These are phyloP conservation scores for Echinometra lucunter DNA, from an alignment of 53 echinoderm and acorn worm genomes.

Conservation along the genomic window DNA sequence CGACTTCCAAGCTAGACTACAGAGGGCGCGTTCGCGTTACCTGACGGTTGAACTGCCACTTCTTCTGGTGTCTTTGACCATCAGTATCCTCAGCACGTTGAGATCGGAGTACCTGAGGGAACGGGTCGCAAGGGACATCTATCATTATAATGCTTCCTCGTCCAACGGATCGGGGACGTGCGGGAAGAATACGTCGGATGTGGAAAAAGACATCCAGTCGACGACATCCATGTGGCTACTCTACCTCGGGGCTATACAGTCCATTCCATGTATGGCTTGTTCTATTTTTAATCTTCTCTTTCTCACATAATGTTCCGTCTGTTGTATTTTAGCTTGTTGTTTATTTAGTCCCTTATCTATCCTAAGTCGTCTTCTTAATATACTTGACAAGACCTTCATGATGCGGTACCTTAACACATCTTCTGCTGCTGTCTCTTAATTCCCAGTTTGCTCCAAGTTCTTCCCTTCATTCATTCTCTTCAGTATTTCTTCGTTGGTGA, in stretches of 20 bases:
- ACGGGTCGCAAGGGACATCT: slow-evolving; percentile 19
- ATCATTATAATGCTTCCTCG: neutral
- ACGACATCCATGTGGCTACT: slow-evolving; percentile 25
- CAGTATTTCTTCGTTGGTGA: too few species aligned
- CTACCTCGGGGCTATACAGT: neutral
- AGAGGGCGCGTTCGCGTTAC: slow-evolving; percentile 66
- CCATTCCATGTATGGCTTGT: slow-evolving; percentile 46
- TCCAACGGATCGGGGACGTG: neutral
- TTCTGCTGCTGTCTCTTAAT: too few species aligned
- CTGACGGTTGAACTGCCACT: slow-evolving; percentile 59
- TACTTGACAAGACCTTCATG: too few species aligned
- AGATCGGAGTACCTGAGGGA: slow-evolving; percentile 52
- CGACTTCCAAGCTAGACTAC: neutral
- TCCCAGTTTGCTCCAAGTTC: too few species aligned
- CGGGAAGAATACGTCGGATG: neutral
- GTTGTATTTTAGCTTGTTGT: too few species aligned
- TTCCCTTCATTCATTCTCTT: too few species aligned
- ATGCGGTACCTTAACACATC: too few species aligned
- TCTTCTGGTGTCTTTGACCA: neutral
- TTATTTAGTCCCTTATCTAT: too few species aligned
- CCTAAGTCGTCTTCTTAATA: too few species aligned
- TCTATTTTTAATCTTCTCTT: too few species aligned
- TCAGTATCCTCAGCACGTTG: slow-evolving; percentile 29
- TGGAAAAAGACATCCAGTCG: slow-evolving; percentile 21
- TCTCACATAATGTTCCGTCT: too few species aligned